Base-by-base conservation (phyloP, 2,888 invertebrate species). In the Drosophila infuscata region DNA sequence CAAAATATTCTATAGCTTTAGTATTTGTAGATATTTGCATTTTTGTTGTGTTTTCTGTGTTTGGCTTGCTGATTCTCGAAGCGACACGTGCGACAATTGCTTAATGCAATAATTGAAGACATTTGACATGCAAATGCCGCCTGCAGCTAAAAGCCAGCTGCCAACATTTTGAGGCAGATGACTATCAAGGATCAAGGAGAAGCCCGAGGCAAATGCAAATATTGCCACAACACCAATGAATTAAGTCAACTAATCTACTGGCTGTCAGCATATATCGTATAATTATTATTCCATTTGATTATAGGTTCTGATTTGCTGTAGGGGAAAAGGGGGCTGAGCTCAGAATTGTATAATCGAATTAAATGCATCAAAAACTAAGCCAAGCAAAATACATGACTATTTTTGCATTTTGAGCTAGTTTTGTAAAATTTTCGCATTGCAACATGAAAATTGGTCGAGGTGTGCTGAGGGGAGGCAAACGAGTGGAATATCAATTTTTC, bases 401-500 rank as follows among this genome's bases (percentile, higher is more conserved):
- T 58, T 73, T 78, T 79, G 68, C 66, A 63, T 53, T 57, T 72
- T 68, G 79, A 69, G 65, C 68, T 52, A 76, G 76, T 72, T 79
- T 79, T 33, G 49, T 3, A 25, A 63, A 66, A 51, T 75, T 67
- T 64, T 58, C 25, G 66, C 71, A 73, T 63, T 54, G 43, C 67
- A 71, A 56, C 63, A 63, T 25, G 60, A 51, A 60, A n/a, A 29
- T 20, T 20, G 46, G 30, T 41, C 12, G 11, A 25, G 32, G 9
- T 20, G 11, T 36, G 30, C 12, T 29, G 54, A 12, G 29, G 20
- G 20, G 30, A 0, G 56, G 52, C 30, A 61, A 58, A 48, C 65
- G 77, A 48, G 54, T 57, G 59, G 78, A 79, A 79, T 79, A 76
- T 66, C 72, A 79, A 79, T 79, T 79, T 78, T 79, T 72, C 76